phyloP scores from a whole-genome alignment of 2,113 vertebrate species.

The Microtus montanus region DNA sequence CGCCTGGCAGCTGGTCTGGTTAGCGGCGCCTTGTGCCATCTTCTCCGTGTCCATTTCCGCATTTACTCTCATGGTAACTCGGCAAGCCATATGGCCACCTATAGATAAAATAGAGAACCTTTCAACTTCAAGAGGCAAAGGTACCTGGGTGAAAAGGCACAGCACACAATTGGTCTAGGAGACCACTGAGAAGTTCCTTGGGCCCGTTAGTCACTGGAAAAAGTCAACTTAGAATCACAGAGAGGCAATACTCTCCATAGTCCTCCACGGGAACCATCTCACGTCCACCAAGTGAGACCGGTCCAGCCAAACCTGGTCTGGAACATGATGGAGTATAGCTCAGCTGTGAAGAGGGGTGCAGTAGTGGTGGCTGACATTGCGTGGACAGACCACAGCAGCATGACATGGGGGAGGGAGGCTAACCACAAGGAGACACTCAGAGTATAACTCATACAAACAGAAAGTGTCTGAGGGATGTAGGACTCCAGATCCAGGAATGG shows the following conservation, averaged over 20 bases:
- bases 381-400: background rate
- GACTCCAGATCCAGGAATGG: background rate
- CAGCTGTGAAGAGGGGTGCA: background rate
- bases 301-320: background rate
- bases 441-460: background rate
- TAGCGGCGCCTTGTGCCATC: accelerated
- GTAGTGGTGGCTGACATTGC: no score
- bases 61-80: background rate
- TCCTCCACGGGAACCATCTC: background rate
- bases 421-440: no score
- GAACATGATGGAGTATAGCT: background rate
- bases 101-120: background rate
- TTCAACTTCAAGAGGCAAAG: background rate
- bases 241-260: background rate
- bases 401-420: no score
- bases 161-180: background rate
- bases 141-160: background rate
- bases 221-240: background rate
- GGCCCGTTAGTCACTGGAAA: background rate
- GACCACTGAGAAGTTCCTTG: background rate
- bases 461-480: background rate
- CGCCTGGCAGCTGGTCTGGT: background rate
- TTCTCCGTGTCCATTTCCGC: no score
- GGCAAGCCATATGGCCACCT: background rate
- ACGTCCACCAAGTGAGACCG: background rate